phyloP scores from a whole-genome alignment of 1,140 invertebrate genomes.

The Euglossa dilemma region DNA sequence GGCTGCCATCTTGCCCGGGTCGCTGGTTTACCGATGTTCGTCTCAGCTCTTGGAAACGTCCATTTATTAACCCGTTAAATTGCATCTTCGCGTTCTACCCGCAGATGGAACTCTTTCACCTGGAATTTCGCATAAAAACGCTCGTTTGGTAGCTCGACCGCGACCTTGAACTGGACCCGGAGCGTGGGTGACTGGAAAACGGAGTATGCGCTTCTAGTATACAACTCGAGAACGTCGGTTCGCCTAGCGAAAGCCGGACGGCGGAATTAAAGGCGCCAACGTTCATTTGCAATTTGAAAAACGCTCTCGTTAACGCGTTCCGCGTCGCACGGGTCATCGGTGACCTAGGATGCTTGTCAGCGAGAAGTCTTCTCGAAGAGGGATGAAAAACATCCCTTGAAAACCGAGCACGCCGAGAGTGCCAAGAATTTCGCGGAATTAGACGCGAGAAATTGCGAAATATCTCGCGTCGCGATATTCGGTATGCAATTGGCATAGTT shows the following conservation, averaged over 20 bases:
- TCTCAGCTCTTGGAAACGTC: background rate
- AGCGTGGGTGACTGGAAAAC: background rate
- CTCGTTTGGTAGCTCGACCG: background rate
- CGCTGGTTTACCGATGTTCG: background rate
- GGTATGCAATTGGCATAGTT: too few relatives aligned
- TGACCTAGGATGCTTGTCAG: background rate
- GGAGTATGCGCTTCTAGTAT: background rate
- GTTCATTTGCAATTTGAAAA: slow-evolving; percentile 11
- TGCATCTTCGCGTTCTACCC: background rate
- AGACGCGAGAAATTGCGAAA: too few relatives aligned
- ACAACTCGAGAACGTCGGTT: background rate
- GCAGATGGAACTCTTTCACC: background rate
- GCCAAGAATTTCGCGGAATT: too few relatives aligned
- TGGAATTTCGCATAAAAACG: background rate
- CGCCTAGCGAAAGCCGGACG: background rate
- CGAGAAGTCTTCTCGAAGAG: background rate
- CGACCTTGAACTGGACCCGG: slow-evolving; percentile 4
- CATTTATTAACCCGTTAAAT: slow-evolving; percentile 1
- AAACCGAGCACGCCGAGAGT: too few relatives aligned
- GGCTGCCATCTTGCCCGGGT: background rate
- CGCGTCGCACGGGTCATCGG: background rate
- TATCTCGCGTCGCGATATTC: too few relatives aligned
- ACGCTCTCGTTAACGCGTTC: background rate
- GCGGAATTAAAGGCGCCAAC: background rate
- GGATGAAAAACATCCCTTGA: background rate